Conservation (phyloP, 2,888 invertebrate genomes). For the Eucera pruinosa region DNA sequence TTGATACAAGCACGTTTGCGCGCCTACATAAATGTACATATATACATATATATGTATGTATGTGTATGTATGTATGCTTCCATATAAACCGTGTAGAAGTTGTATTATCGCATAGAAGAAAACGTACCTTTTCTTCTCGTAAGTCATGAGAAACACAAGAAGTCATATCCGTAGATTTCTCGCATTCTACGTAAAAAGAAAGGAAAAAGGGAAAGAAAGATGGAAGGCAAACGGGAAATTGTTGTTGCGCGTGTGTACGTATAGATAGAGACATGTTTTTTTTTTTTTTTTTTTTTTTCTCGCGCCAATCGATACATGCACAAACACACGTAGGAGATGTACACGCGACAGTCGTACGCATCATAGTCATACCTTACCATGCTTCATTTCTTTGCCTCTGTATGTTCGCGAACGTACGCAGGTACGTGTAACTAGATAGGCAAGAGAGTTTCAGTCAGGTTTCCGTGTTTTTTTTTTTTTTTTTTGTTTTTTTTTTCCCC, state of each 20-base stretch:
- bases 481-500: slow-evolving; percentile 4
- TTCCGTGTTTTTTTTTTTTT: slow-evolving; percentile 16
- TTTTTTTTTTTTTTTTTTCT: slow-evolving; percentile 18
- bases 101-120: slow-evolving; percentile 54
- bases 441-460: slow-evolving; percentile 32
- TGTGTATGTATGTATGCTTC: slow-evolving; percentile 73
- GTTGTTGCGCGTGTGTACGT: slow-evolving; percentile 48
- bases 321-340: slow-evolving; percentile 22
- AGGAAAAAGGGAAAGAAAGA: neutral
- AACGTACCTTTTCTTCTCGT: slow-evolving; percentile 43
- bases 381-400: slow-evolving; percentile 30
- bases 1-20: slow-evolving; percentile 40
- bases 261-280: neutral
- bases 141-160: slow-evolving; percentile 53
- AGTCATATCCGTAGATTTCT: slow-evolving; percentile 76
- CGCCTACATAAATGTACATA: slow-evolving; percentile 65
- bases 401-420: slow-evolving; percentile 2
- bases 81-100: slow-evolving; percentile 69
- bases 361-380: slow-evolving; percentile 50
- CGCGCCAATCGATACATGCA: slow-evolving; percentile 33
- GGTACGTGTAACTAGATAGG: slow-evolving; percentile 26
- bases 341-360: slow-evolving; percentile 28
- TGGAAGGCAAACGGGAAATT: neutral
- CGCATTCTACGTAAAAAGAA: slow-evolving; percentile 32
- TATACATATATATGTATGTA: slow-evolving; percentile 73